These are phyloP conservation scores for human (Homo sapiens) DNA, from an alignment of 2,113 vertebrate species.

Conservation along the genomic window GRCh38 chr2:48728001-48728500, in stretches of 20 bases:
- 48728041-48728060: no score
- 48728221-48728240: neutral
- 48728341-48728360: neutral
- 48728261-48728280: neutral
- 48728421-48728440: neutral
- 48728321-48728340: neutral
- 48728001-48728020: no score
- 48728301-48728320: neutral
- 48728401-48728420: neutral
- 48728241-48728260: neutral
- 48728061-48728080: no score
- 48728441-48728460: neutral
- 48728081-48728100: no score
- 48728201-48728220: neutral
- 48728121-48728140: no score
- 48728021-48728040: no score
- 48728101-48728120: no score
- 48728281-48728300: neutral
- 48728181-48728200: no score
- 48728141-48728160: no score
- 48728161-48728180: no score
- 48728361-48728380: neutral
- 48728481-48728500: neutral
- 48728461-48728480: neutral
- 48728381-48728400: neutral